Percentiles rank a stretch among this genome's conserved stretches.
phyloP scores from a whole-genome alignment of 1,140 invertebrate species.

The Macrosteles quadrilineatus region DNA sequence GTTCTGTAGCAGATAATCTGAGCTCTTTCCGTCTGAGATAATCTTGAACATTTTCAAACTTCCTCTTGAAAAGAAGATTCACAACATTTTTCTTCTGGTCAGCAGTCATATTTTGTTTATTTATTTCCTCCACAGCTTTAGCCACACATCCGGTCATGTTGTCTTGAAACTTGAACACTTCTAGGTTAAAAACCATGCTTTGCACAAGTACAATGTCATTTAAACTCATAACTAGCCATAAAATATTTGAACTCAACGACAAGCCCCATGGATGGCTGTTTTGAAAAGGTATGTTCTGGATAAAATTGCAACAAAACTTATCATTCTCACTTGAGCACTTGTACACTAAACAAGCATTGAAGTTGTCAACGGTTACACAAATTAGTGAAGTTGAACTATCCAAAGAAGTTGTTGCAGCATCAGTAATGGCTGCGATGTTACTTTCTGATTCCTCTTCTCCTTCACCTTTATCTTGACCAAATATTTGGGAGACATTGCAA shows the following conservation, averaged over 20 bases:
- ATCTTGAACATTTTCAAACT: conserved; percentile 41
- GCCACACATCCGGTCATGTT: not conserved
- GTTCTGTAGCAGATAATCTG: conserved; percentile 31
- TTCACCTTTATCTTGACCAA: not conserved
- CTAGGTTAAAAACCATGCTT: conserved; percentile 51
- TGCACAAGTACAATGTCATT: conserved; percentile 37
- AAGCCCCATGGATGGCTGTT: conserved; percentile 1
- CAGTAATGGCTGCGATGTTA: conserved; percentile 39
- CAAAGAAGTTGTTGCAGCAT: conserved; percentile 51
- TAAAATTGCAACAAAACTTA: not conserved
- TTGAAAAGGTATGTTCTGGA: not conserved
- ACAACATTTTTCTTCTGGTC: conserved; percentile 28
- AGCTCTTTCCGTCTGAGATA: conserved; percentile 38
- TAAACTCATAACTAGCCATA: conserved; percentile 6
- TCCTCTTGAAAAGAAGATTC: conserved; percentile 39
- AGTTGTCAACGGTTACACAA: conserved; percentile 53
- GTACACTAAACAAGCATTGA: conserved; percentile 54
- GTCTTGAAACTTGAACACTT: not conserved
- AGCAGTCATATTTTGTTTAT: not conserved
- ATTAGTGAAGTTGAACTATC: conserved; percentile 50
- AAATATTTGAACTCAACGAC: not conserved
- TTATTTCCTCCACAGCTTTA: conserved; percentile 5
- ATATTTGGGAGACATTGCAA: conserved; percentile 50
- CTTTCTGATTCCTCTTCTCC: conserved; percentile 53
- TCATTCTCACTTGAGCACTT: conserved; percentile 38